phyloP scores from a whole-genome alignment of 2,113 vertebrate genomes.

The Daboia siamensis region DNA sequence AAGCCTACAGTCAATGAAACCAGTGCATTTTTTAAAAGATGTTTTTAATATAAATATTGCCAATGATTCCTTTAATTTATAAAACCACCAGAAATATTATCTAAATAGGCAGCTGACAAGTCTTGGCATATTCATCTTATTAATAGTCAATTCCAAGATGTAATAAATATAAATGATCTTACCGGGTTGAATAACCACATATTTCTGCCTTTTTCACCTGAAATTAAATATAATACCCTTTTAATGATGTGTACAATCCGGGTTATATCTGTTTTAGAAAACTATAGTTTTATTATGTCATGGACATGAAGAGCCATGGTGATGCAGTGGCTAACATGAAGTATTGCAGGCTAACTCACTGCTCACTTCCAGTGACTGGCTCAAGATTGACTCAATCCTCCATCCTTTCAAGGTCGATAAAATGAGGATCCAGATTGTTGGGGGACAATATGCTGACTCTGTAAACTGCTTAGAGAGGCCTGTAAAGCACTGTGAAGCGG shows the following conservation, averaged over 20 bases:
- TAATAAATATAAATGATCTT: constrained; percentile 23
- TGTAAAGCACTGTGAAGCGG: too few relatives aligned
- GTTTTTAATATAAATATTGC: background rate
- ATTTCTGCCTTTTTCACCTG: constrained; percentile 11
- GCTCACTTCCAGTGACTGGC: too few relatives aligned
- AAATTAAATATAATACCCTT: background rate
- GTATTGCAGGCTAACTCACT: too few relatives aligned
- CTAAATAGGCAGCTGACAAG: background rate
- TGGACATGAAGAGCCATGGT: background rate
- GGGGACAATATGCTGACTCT: too few relatives aligned
- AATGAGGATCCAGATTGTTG: too few relatives aligned
- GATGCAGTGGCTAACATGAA: too few relatives aligned
- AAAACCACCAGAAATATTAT: constrained; percentile 8
- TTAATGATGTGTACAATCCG: constrained; percentile 12
- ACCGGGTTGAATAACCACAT: constrained; percentile 28
- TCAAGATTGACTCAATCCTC: too few relatives aligned
- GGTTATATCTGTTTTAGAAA: background rate
- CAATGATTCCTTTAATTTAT: background rate
- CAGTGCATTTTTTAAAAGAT: background rate
- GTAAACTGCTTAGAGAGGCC: too few relatives aligned
- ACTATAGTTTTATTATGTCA: background rate
- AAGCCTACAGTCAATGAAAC: background rate
- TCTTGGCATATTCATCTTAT: constrained; percentile 26
- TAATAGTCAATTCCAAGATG: constrained; percentile 2
- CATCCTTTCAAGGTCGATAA: too few relatives aligned